phyloP scores from a whole-genome alignment of 1,140 invertebrate genomes.

The Zaprionus kolodkinae region DNA sequence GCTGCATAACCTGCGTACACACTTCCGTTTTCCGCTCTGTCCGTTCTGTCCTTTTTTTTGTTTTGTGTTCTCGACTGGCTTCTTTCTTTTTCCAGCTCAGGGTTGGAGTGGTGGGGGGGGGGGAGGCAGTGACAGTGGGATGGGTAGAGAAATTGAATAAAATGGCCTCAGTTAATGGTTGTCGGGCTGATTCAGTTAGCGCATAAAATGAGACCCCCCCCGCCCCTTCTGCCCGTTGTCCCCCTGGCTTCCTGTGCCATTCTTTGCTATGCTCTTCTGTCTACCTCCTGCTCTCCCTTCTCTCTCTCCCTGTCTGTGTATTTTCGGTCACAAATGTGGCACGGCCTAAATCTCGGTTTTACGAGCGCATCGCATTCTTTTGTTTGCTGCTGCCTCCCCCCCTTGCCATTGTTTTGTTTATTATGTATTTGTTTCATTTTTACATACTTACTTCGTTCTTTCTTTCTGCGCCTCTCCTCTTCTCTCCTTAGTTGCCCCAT shows the following conservation, averaged over 20 bases:
- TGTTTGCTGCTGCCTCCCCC: conserved; percentile 33
- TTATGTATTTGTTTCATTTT: conserved; percentile 81
- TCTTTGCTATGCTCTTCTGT: conserved; percentile 9
- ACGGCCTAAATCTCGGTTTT: conserved; percentile 81
- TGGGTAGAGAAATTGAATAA: conserved; percentile 77
- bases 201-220: conserved; percentile 70
- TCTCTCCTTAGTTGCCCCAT: conserved; percentile 69
- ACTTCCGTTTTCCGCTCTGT: conserved; percentile 72
- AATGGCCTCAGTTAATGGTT: conserved; percentile 81
- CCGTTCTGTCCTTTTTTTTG: conserved; percentile 36
- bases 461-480: background rate
- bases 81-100: conserved; percentile 20
- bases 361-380: conserved; percentile 78
- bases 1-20: conserved; percentile 79
- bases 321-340: conserved; percentile 81
- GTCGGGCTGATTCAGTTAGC: conserved; percentile 82
- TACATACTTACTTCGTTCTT: conserved; percentile 66
- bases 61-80: conserved; percentile 32
- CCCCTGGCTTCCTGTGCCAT: conserved; percentile 38
- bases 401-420: conserved; percentile 75
- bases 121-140: background rate
- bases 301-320: conserved; percentile 35
- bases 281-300: conserved; percentile 6
- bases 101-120: background rate
- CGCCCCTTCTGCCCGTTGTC: background rate